These are phyloP conservation scores for Macrobrachium rosenbergii DNA, from an alignment of 1,140 invertebrate genomes.

Conservation along the genomic window DNA sequence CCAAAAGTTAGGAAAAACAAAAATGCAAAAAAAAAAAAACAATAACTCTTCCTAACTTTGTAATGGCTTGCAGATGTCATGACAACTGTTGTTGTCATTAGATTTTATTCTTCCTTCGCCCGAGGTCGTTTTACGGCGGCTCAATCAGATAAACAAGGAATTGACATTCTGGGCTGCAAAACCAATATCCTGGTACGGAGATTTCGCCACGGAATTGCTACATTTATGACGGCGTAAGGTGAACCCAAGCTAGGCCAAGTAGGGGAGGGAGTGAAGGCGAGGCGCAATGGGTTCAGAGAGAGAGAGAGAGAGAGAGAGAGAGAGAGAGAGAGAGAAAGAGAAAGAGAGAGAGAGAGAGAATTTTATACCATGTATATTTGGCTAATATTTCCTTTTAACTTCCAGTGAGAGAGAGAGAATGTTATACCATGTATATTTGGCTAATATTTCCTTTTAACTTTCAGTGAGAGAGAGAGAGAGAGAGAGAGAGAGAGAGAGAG, in stretches of 20 bases:
- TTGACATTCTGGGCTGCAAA: no score
- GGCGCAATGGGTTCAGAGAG: background rate
- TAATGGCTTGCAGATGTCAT: no score
- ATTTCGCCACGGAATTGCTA: background rate
- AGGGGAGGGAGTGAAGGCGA: background rate
- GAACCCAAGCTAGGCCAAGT: background rate
- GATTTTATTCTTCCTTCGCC: no score
- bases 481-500: no score
- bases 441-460: background rate
- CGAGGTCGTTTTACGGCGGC: no score
- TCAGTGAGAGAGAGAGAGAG: no score
- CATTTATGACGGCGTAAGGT: background rate
- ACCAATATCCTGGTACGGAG: background rate
- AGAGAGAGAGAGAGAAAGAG: slow-evolving; percentile 4
- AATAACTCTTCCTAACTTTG: no score
- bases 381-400: background rate
- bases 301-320: slow-evolving; percentile 3
- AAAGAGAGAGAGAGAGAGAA: background rate
- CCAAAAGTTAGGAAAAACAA: no score
- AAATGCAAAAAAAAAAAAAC: no score
- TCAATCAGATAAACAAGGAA: no score
- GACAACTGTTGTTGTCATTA: no score
- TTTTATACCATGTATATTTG: background rate
- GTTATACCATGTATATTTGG: background rate
- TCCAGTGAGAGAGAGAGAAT: no score